Conservation (phyloP, 1,140 invertebrate genomes). For the Diorhabda carinulata region DNA sequence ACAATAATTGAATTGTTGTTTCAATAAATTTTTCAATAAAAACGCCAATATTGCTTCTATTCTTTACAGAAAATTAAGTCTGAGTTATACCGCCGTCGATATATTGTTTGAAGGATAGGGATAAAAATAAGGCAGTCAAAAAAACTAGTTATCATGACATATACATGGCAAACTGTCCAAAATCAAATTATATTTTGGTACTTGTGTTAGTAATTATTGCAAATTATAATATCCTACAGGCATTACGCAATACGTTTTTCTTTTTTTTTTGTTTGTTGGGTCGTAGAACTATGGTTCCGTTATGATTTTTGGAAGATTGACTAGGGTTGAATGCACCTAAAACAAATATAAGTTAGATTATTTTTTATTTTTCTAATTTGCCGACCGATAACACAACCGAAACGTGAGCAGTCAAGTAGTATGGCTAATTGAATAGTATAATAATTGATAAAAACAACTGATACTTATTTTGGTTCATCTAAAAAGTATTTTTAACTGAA, state of each 20-base stretch:
- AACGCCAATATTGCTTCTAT: no score
- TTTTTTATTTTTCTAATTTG: no score
- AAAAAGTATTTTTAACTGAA: no score
- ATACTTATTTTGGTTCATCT: no score
- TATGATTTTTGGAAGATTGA: conserved; percentile 53
- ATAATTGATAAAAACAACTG: no score
- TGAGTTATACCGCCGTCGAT: no score
- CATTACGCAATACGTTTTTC: conserved; percentile 61
- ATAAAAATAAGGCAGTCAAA: conserved; percentile 1
- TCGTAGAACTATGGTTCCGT: conserved; percentile 59
- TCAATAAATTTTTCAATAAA: no score
- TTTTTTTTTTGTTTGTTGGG: conserved; percentile 55
- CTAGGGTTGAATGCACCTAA: conserved; percentile 62
- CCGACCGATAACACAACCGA: no score
- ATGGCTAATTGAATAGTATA: no score
- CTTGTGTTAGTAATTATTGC: conserved; percentile 5
- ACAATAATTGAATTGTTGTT: no score
- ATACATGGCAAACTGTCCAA: conserved; percentile 16
- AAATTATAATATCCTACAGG: conserved; percentile 54
- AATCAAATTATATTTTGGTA: conserved; percentile 11
- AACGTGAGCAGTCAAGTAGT: no score
- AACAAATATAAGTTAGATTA: conserved; percentile 20
- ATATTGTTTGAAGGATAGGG: background rate
- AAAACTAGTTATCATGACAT: conserved; percentile 10
- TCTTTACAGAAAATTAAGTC: no score